A percentile compares a stretch with the other conserved stretches of the same genome.
phyloP scores from a whole-genome alignment of 2,797 vertebrate species.

The Kryptopterus vitreolus region DNA sequence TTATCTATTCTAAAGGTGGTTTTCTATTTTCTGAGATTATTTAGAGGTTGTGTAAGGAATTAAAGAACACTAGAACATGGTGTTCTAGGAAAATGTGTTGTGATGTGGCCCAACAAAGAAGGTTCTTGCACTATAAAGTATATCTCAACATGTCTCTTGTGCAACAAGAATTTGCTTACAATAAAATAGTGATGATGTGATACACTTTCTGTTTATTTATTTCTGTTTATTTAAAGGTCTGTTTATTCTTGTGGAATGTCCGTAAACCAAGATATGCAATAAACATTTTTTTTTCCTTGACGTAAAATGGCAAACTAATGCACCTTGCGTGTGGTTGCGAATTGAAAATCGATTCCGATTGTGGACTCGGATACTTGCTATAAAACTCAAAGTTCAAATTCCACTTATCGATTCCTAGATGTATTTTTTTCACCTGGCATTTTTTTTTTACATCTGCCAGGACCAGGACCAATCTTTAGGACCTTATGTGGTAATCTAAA shows the following conservation, averaged over 20 bases:
- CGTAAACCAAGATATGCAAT: neutral
- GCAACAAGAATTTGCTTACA: neutral
- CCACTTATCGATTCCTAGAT: too few relatives aligned
- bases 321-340: too few relatives aligned
- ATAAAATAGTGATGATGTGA: neutral
- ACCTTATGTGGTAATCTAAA: too few relatives aligned
- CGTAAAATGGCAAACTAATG: neutral
- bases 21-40: conserved; percentile 8
- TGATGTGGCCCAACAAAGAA: neutral
- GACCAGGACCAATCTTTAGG: too few relatives aligned
- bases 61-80: neutral
- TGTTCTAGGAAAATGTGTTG: neutral
- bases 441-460: too few relatives aligned
- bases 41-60: neutral
- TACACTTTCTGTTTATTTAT: neutral
- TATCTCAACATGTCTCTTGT: neutral
- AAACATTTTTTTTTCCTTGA: neutral
- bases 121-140: neutral
- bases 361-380: too few relatives aligned
- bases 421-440: too few relatives aligned
- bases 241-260: neutral
- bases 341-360: too few relatives aligned
- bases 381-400: too few relatives aligned
- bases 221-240: too few relatives aligned
- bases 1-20: conserved; percentile 19